Evolutionary conservation across 2,113 vertebrate species (phyloP), one percentile per base, ranked within the genome.

Genomic region (Pseudorasbora parva): DNA sequence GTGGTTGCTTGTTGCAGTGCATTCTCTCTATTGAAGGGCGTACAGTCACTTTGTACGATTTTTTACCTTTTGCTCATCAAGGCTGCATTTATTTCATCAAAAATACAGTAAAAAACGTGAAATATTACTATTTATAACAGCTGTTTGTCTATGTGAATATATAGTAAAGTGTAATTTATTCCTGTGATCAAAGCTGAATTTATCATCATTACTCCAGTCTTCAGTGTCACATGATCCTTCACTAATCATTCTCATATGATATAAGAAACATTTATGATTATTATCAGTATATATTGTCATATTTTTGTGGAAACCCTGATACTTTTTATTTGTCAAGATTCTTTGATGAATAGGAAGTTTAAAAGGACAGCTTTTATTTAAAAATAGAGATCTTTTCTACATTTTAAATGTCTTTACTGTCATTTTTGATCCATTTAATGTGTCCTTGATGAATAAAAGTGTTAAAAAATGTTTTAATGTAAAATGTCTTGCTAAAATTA

Each of bases 141-240:
- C 5, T 14, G 0, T 60, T 15, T 62, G n/a, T 62, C 23, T 27
- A 62, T 62, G 11, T 27, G 59, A 62, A 14, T 62, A 14, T 27
- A 11, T 14, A 0, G 1, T 5, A 5, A 54, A 54, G 0, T 54
- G 0, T 60, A 25, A 14, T 60, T 60, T 25, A 60, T 60, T 60
- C 5, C 57, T 25, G n/a, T 12, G n/a, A 59, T 59, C 57, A 23
- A 23, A 59, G 4, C 57, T 60, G 59, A 1, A 14, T 60, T 60
- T 62, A 14, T 23, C 59, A 15, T 62, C 12, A 62, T 62, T 62
- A 62, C 23, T 27, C 59, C 59, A 60, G 11, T 12, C 57, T 59
- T 59, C 57, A 60, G 59, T 14, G 60, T 60, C 59, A 62, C 59
- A 62, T 62, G 59, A 62, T 62, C 51, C 59, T 62, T 62, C 59